These are phyloP conservation scores for Rhinogobius similis DNA, from an alignment of 2,113 vertebrate species.

Conservation along the genomic window DNA sequence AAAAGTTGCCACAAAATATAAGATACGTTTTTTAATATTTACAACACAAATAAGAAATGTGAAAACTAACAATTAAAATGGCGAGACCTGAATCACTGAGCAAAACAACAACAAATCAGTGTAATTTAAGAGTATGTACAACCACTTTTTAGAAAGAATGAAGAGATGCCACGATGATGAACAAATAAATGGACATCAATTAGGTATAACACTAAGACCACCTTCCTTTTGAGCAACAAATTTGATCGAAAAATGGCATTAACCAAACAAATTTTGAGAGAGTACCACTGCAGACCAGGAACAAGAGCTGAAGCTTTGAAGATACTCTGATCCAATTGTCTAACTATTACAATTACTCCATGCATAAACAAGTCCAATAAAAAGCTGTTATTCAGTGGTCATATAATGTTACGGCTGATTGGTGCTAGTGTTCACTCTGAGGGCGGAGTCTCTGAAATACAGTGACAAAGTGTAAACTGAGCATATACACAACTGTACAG, in stretches of 20 bases:
- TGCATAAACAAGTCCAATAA: too few relatives aligned
- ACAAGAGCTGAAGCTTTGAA: neutral
- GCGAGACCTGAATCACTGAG: conserved; percentile 53
- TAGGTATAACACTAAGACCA: neutral
- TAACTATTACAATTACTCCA: too few relatives aligned
- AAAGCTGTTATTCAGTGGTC: neutral
- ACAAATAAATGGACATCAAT: neutral
- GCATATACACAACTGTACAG: conserved; percentile 25
- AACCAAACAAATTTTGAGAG: neutral
- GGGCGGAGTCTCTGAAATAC: conserved; percentile 14
- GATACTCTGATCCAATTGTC: neutral
- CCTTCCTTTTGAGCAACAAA: neutral
- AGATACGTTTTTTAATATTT: conserved; percentile 64
- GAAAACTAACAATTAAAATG: conserved; percentile 57
- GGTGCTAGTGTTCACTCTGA: neutral
- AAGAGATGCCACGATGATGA: conserved; percentile 12
- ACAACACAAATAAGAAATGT: conserved; percentile 67
- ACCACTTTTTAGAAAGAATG: conserved; percentile 22
- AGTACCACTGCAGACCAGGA: neutral
- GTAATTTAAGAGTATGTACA: conserved; percentile 77
- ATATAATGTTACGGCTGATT: neutral
- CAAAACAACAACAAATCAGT: conserved; percentile 59
- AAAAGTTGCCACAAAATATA: conserved; percentile 37
- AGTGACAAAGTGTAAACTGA: conserved; percentile 52
- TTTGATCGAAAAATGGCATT: neutral